Evolutionary conservation across 1,140 invertebrate genomes (phyloP), one percentile per base, ranked within the genome.

Genomic region (Leptestheria dahalacensis): DNA sequence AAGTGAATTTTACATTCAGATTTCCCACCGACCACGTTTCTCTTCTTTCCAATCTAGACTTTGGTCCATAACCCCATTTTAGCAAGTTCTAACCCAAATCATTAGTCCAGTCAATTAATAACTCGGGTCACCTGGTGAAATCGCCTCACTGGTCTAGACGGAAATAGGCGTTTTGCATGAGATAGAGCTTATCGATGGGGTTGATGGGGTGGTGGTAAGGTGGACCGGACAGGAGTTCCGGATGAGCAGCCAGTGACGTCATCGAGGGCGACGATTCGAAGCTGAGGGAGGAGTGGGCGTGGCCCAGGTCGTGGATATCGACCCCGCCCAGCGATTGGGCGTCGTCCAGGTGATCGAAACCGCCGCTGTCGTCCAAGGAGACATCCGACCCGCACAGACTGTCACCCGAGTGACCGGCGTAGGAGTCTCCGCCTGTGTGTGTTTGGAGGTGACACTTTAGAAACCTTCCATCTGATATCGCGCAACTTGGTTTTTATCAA

Each of bases 131-230:
- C n/a, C n/a, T n/a, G n/a, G n/a, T n/a, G n/a, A n/a, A n/a, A n/a
- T n/a, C n/a, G n/a, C n/a, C n/a, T n/a, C 28, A 60, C 29, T 60
- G 61, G 29, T 62, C 54, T 48, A 62, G 65, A 56, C 63, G 69
- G 69, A 95, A 95, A 71, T 95, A 95, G 33, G 88, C 92, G 73
- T 86, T 91, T 72, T 93, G 90, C 93, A 97, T 97, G 66, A 94
- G 85, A 75, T 95, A 97, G 50, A 97, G 79, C 75, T 95, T 95
- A 72, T 97, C 92, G 64, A 97, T 97, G 33, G 92, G 93, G 72
- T 96, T 96, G 68, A 82, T 73, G 68, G 86, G 81, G 12, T 81
- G 75, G 57, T 66, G 63, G 48, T 80, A 79, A 29, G 82, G 75
- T 69, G 69, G 79, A 72, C 48, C 68, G 67, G 63, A 72, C 69